Conservation (phyloP, 2,888 invertebrate genomes). For the Gisinianus flammeolus region DNA sequence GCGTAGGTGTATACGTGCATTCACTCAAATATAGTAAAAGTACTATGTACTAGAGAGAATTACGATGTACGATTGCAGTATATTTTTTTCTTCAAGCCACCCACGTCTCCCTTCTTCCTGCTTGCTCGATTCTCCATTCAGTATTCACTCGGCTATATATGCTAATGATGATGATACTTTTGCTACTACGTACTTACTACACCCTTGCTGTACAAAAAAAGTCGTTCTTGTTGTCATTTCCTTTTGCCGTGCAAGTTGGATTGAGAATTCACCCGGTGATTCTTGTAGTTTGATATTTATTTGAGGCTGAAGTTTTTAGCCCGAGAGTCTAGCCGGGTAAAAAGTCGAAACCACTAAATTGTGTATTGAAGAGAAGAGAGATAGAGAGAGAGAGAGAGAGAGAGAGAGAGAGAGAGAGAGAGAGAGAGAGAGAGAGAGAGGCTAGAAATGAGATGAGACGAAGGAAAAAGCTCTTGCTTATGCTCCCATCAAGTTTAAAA, state of each 20-base stretch:
- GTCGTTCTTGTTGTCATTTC: too few relatives aligned
- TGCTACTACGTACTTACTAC: too few relatives aligned
- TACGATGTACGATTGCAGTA: background rate
- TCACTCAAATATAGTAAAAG: background rate
- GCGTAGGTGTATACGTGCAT: background rate
- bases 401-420: background rate
- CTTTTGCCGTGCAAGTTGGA: background rate
- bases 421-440: background rate
- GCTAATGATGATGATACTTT: too few relatives aligned
- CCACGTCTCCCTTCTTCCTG: background rate
- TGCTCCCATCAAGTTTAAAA: conserved; percentile 25
- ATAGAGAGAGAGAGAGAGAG: background rate
- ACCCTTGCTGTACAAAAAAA: too few relatives aligned
- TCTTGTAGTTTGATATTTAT: background rate
- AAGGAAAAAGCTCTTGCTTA: background rate
- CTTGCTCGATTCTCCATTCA: too few relatives aligned
- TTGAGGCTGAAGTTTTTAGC: too few relatives aligned
- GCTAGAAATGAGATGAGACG: background rate
- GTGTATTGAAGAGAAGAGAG: background rate
- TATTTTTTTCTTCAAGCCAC: background rate
- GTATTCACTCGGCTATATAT: too few relatives aligned
- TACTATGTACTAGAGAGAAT: too few relatives aligned
- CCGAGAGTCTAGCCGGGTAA: background rate
- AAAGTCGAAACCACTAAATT: background rate
- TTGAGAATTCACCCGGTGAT: too few relatives aligned